These are phyloP conservation scores for Trichomycterus rosablanca DNA, from an alignment of 2,113 vertebrate species.

Conservation along the genomic window DNA sequence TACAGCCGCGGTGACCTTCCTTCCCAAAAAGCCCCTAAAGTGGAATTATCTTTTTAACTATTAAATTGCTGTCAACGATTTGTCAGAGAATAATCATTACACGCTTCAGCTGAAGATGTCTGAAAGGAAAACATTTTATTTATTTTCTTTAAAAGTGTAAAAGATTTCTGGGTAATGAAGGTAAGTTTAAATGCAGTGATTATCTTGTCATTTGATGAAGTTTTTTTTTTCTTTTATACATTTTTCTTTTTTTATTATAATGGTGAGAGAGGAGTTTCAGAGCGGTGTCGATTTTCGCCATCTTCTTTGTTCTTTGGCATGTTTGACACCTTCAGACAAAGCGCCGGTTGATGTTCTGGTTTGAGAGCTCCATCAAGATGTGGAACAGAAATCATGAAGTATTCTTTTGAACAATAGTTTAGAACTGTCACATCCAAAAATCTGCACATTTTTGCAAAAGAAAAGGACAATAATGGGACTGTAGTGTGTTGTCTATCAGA, in stretches of 20 bases:
- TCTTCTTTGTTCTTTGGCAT: slow-evolving; percentile 68
- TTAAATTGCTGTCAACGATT: slow-evolving; percentile 73
- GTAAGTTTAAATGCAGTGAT: slow-evolving; percentile 75
- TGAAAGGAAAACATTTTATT: slow-evolving; percentile 74
- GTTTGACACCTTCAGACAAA: slow-evolving; percentile 75
- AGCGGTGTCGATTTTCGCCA: slow-evolving; percentile 59
- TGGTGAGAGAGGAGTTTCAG: slow-evolving; percentile 45
- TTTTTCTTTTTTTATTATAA: slow-evolving; percentile 39
- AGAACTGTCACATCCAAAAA: slow-evolving; percentile 38
- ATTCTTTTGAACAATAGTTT: slow-evolving; percentile 41
- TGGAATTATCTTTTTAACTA: slow-evolving; percentile 78
- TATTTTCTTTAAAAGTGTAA: slow-evolving; percentile 70
- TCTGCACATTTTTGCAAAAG: neutral
- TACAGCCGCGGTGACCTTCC: slow-evolving; percentile 42
- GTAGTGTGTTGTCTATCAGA: neutral
- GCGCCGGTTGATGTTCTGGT: slow-evolving; percentile 22
- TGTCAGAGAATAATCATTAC: slow-evolving; percentile 72
- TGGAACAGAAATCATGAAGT: slow-evolving; percentile 69
- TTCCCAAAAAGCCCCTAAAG: slow-evolving; percentile 54
- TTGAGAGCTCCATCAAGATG: slow-evolving; percentile 47
- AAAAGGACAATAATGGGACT: slow-evolving; percentile 9
- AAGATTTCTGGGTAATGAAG: slow-evolving; percentile 66
- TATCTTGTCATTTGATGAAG: slow-evolving; percentile 71
- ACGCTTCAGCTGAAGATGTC: slow-evolving; percentile 58
- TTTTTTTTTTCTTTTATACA: slow-evolving; percentile 39